Evolutionary conservation across 2,888 invertebrate species (phyloP).

Genomic region (Eupithecia exiguata): DNA sequence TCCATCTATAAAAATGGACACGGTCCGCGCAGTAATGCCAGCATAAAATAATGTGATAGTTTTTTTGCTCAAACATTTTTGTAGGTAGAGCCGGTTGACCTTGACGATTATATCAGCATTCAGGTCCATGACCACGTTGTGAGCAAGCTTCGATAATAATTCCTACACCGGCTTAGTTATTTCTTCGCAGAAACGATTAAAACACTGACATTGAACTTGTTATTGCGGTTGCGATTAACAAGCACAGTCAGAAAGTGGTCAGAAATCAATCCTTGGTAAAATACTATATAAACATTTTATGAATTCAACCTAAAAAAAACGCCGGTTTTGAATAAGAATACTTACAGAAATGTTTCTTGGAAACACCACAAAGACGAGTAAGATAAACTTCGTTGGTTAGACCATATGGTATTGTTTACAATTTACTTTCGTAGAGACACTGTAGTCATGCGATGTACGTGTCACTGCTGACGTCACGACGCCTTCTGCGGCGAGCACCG

Average conservation of each 20-base stretch:
- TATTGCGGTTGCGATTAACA: constrained; percentile 18
- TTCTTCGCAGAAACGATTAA: constrained; percentile 50
- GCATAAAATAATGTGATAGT: constrained; percentile 3
- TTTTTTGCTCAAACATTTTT: constrained; percentile 18
- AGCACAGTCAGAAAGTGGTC: background rate
- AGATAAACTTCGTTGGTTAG: constrained; percentile 37
- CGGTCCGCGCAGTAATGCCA: background rate
- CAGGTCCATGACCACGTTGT: constrained; percentile 63
- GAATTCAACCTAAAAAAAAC: background rate
- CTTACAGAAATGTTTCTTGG: background rate
- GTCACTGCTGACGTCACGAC: constrained; percentile 56
- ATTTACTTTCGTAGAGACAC: constrained; percentile 48
- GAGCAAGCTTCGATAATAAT: constrained; percentile 51
- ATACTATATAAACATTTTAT: constrained; percentile 6
- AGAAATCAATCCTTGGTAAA: constrained; percentile 2
- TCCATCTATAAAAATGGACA: background rate
- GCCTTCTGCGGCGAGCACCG: constrained; percentile 52
- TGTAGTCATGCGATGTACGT: constrained; percentile 41
- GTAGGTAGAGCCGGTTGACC: constrained; percentile 53
- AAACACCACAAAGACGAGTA: constrained; percentile 29
- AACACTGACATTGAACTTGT: constrained; percentile 60
- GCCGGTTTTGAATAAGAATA: background rate
- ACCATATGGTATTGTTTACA: constrained; percentile 56
- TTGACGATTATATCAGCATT: constrained; percentile 56
- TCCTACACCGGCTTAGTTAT: constrained; percentile 45